These are phyloP conservation scores for Mesaphorura yosii DNA, from an alignment of 1,140 invertebrate genomes.

Conservation along the genomic window DNA sequence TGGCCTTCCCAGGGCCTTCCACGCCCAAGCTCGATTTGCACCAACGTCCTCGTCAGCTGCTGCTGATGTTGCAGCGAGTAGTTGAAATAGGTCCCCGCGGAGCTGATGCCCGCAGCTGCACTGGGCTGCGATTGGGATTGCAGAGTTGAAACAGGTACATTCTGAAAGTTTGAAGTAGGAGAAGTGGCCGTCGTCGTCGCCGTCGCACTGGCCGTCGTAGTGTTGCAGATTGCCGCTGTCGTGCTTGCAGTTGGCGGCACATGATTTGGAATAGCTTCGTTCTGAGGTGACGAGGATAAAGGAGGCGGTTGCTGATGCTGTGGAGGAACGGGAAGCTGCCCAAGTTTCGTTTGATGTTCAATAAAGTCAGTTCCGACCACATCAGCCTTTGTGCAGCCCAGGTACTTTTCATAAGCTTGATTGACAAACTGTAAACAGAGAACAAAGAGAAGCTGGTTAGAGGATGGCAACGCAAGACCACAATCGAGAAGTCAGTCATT, in stretches of 20 bases:
- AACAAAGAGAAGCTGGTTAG: constrained; percentile 8
- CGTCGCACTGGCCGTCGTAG: constrained; percentile 4
- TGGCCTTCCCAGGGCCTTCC: constrained; percentile 78
- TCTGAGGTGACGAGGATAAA: not conserved
- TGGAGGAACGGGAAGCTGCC: constrained; percentile 1
- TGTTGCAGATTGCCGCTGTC: not conserved
- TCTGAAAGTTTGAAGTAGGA: constrained; percentile 3
- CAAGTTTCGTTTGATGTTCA: constrained; percentile 34
- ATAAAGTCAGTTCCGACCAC: constrained; percentile 58
- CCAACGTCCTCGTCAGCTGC: constrained; percentile 49
- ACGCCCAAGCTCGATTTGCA: constrained; percentile 53
- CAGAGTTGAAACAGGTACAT: too few species aligned
- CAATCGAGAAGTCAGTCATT: too few species aligned
- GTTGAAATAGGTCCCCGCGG: constrained; percentile 24
- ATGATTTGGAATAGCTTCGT: not conserved
- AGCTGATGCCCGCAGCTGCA: too few species aligned
- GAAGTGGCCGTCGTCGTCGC: constrained; percentile 5
- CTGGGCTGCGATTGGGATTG: too few species aligned
- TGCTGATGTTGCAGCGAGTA: constrained; percentile 41
- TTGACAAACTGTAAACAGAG: constrained; percentile 59
- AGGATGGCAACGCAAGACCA: too few species aligned
- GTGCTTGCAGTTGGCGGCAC: not conserved
- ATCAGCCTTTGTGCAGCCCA: constrained; percentile 62
- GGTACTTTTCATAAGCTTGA: constrained; percentile 58
- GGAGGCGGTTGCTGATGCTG: constrained; percentile 2